Evolutionary conservation across 2,888 invertebrate species (phyloP), one percentile per base, ranked within the genome.

Genomic region (Miltochrista miniata): DNA sequence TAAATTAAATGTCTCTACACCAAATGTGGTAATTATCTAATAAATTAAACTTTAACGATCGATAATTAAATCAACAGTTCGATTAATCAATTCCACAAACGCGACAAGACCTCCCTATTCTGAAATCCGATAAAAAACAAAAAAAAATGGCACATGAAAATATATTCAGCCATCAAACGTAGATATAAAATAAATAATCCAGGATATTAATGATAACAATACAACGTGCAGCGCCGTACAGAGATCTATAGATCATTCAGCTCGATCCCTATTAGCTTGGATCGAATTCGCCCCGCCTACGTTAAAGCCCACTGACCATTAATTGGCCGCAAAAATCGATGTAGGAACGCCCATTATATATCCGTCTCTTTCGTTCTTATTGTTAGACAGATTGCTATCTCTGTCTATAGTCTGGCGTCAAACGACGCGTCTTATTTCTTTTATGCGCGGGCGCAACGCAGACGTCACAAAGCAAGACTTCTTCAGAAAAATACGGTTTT

Each of bases 191-290:
- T 83, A 86, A 87, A 83, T 83, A 83, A 80, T 84, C 83, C 81
- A 81, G 76, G 81, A 85, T 85, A 83, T 82, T 77, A 82, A 79
- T 80, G 84, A 86, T 85, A 88, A 90, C 89, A 90, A 90, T 90
- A 84, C 87, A 76, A 77, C 78, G 76, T 79, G 78, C 80, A 68
- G 82, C 75, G 81, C 68, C 67, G 74, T 78, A 75, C 83, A 77
- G 73, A 72, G 87, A 87, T 89, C 90, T 89, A 89, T 90, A 89
- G 89, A 90, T 91, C 91, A 90, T 91, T 89, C 81, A 79, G 71
- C 84, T 87, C 83, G 82, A 86, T 86, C 83, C 85, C 85, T 87
- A 90, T 90, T 91, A 90, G 90, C 79, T 78, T 86, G 85, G 78
- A 82, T 81, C 81, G 71, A 63, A 60, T 34, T 74, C 64, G 84